Percentiles rank a stretch among this genome's conserved stretches.
Conservation (phyloP, 2,888 invertebrate species). For the Stenotaenia linearis region DNA sequence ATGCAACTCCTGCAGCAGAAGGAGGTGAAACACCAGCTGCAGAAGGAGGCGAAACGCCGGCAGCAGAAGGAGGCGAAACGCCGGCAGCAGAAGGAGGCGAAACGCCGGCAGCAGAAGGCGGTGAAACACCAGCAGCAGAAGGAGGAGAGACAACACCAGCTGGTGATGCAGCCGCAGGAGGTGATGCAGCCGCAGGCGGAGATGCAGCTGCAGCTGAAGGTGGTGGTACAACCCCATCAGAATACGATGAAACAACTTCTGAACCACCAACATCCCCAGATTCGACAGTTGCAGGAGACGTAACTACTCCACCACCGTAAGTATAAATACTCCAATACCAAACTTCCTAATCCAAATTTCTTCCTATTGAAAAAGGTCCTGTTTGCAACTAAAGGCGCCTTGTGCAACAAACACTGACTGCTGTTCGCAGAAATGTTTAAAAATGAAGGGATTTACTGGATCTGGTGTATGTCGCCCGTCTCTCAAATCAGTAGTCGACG, state of each 20-base stretch:
- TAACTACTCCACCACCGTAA: neutral
- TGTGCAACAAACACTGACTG: neutral
- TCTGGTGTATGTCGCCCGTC: neutral
- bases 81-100: slow-evolving; percentile 47
- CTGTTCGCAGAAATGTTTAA: neutral
- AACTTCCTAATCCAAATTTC: too few species aligned
- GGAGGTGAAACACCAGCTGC: slow-evolving; percentile 26
- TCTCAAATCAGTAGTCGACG: neutral
- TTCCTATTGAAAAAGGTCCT: neutral
- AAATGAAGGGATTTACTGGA: neutral
- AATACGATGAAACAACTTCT: neutral
- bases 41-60: slow-evolving; percentile 35
- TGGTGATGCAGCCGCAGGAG: slow-evolving; percentile 22
- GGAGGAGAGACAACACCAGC: slow-evolving; percentile 35
- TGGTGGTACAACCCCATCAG: neutral
- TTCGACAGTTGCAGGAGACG: neutral
- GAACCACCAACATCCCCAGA: neutral
- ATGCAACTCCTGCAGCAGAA: slow-evolving; percentile 31
- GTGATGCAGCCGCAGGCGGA: neutral
- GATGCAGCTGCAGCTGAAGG: neutral
- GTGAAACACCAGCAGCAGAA: slow-evolving; percentile 30
- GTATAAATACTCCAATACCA: neutral
- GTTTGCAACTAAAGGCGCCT: neutral
- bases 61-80: slow-evolving; percentile 34
- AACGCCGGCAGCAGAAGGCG: slow-evolving; percentile 29